These are phyloP conservation scores for Trissonchulus latispiculum DNA, from an alignment of 2,888 invertebrate species.

Conservation along the genomic window DNA sequence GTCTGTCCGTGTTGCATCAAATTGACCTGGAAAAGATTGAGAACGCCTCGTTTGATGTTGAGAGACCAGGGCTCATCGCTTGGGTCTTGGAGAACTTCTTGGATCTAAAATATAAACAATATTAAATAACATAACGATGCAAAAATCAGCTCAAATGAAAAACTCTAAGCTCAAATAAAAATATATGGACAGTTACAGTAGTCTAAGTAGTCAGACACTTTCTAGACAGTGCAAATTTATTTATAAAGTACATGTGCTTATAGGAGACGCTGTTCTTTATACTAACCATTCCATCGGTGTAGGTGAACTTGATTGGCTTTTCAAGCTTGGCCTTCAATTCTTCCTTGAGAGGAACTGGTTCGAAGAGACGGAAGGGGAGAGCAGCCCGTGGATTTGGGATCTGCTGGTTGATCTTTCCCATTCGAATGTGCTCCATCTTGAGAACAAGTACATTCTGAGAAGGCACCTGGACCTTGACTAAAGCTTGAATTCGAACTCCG, in stretches of 20 bases:
- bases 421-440: conserved; percentile 16
- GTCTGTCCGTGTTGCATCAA: not conserved
- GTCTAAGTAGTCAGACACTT: too few relatives aligned
- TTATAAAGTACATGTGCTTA: too few relatives aligned
- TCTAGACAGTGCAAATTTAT: too few relatives aligned
- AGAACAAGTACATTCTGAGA: not conserved
- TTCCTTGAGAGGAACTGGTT: conserved; percentile 25
- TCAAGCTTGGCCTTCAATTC: not conserved
- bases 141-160: too few relatives aligned
- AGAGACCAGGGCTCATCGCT: not conserved
- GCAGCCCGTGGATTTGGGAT: conserved; percentile 13
- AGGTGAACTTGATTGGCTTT: not conserved
- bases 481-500: conserved; percentile 31
- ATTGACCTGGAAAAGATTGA: conserved; percentile 21
- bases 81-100: not conserved
- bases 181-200: too few relatives aligned
- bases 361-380: conserved; percentile 26
- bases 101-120: not conserved
- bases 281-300: conserved; percentile 6
- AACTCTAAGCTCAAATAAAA: too few relatives aligned
- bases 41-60: conserved; percentile 19
- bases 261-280: not conserved
- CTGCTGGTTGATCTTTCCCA: conserved; percentile 23
- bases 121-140: too few relatives aligned
- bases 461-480: conserved; percentile 26